phyloP scores from a whole-genome alignment of 2,113 vertebrate genomes.

The Zosterops lateralis region DNA sequence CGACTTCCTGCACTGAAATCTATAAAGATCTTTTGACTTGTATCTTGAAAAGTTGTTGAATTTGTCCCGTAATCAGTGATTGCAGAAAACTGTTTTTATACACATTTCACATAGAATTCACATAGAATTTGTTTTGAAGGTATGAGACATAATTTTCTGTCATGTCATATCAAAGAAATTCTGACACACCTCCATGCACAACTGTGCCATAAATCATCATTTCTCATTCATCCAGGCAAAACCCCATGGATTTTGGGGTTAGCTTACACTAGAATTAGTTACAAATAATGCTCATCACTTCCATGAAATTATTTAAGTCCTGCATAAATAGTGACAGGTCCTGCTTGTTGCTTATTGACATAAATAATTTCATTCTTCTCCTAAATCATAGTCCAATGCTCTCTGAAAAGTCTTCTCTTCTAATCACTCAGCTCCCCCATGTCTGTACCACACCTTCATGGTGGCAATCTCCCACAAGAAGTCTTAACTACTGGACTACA shows the following conservation, averaged over 20 bases:
- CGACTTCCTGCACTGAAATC: neutral
- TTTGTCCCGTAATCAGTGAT: neutral
- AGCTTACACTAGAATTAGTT: neutral
- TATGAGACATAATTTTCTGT: neutral
- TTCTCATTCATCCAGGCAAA: neutral
- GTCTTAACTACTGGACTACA: neutral
- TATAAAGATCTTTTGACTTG: neutral
- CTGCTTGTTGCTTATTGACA: neutral
- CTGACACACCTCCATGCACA: neutral
- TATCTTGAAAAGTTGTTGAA: neutral
- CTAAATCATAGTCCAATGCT: neutral
- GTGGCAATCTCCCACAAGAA: neutral
- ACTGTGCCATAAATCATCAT: neutral
- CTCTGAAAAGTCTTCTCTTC: neutral
- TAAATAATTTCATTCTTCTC: neutral
- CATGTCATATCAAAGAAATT: neutral
- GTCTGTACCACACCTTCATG: neutral
- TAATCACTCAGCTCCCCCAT: neutral
- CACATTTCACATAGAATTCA: neutral
- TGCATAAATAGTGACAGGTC: neutral
- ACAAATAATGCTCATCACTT: neutral
- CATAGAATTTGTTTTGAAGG: neutral
- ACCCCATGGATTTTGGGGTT: neutral
- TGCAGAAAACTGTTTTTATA: neutral
- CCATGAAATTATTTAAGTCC: neutral